Base-by-base conservation (phyloP, 2,113 vertebrate genomes). In the Nymphicus hollandicus region DNA sequence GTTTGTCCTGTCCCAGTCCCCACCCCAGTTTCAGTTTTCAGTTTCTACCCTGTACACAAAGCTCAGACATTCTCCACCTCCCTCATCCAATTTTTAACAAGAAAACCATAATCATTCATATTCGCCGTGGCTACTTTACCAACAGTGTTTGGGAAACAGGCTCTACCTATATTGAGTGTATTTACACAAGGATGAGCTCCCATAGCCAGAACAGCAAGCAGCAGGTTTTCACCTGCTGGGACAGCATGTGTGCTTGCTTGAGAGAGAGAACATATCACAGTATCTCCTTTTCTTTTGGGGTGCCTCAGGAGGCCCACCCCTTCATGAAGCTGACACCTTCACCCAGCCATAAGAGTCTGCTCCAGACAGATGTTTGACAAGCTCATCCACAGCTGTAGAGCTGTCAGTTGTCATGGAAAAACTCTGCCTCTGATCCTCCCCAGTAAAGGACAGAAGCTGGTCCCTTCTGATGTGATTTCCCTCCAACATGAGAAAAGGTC, bases 151-250 rank as follows among this genome's bases (percentile, higher is more conserved):
- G 44, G 37, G 25, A 69, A 79, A 58, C 0, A 7, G 31, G 22
- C 4, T 61, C 10, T 61, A 6, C 12, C 10, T 79, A 3, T 29
- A 17, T 7, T 23, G 3, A 41, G 3, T 46, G 13, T 43, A 33
- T 56, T 55, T 44, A 28, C 24, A 37, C 8, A 64, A 16, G 11
- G 16, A 73, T 7, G 4, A 43, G 5, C 17, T 55, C 43, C 22
- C 0, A 0, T 5, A 52, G 29, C 39, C 33, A 22, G 5, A 53
- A 39, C 31, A 71, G 20, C 8, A 16, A 31, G 15, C 14, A 76
- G 37, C 18, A 46, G 23, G n/a, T 78, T 31, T n/a, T 1, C 0
- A 5, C 19, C 24, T 65, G 33, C 70, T 16, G 19, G 22, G 49
- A 27, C 29, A 74, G 11, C 10, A 4, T 0, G 0, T 25, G 13